A percentile compares a stretch with the other conserved stretches of the same genome.
Conservation (phyloP, 2,113 vertebrate genomes). For the Prunella himalayana region DNA sequence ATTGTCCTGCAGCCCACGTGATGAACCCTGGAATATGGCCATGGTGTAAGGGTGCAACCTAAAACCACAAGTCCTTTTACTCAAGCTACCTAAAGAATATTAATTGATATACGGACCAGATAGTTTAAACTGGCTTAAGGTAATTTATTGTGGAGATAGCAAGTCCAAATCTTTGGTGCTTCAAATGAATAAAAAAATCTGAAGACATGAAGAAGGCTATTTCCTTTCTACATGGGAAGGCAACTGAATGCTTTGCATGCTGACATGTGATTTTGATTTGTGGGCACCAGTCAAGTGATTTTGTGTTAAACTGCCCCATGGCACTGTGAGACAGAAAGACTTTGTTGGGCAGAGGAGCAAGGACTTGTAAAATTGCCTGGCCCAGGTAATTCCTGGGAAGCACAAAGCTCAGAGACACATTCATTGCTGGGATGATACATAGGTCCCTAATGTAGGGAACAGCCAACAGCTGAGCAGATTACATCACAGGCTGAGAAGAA, state of each 20-base stretch:
- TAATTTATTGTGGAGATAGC: neutral
- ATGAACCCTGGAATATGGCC: neutral
- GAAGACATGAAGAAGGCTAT: neutral
- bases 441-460: neutral
- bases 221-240: neutral
- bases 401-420: neutral
- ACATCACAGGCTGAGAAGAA: neutral
- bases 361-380: neutral
- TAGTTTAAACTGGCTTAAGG: neutral
- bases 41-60: neutral
- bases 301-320: neutral
- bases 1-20: neutral
- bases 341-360: neutral
- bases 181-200: neutral
- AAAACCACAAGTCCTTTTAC: neutral
- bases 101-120: neutral
- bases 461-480: conserved; percentile 4
- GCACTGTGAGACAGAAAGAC: neutral
- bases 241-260: neutral
- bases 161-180: neutral
- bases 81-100: neutral
- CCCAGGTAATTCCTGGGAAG: neutral
- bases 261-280: neutral
- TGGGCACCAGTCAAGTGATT: neutral
- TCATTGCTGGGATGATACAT: neutral